phyloP scores from a whole-genome alignment of 2,113 vertebrate genomes.

The Xenus cinereus region DNA sequence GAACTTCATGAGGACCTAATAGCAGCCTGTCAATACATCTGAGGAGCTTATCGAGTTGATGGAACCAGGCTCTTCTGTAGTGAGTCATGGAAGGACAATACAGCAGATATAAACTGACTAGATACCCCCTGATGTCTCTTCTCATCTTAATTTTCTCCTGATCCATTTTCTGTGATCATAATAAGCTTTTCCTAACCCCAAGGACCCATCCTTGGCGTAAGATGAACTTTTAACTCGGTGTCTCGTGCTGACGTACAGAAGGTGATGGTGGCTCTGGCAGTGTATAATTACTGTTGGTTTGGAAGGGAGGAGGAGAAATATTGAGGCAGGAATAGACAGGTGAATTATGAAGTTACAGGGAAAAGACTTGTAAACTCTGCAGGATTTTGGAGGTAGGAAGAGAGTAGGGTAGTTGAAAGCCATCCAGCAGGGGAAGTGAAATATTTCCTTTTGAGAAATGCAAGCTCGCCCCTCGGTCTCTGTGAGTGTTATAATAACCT shows the following conservation, averaged over 20 bases:
- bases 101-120: background rate
- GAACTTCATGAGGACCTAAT: background rate
- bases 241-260: background rate
- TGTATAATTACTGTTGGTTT: background rate
- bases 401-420: background rate
- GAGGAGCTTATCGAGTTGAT: background rate
- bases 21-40: background rate
- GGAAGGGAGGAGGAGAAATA: background rate
- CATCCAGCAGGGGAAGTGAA: background rate
- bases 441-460: background rate
- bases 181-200: background rate
- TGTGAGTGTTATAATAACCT: background rate
- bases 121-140: background rate
- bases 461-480: background rate
- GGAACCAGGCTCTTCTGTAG: background rate
- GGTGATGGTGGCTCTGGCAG: background rate
- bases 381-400: background rate
- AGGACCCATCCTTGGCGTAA: background rate
- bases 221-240: background rate
- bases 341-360: background rate
- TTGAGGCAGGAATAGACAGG: rapidly evolving
- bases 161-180: background rate
- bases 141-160: background rate
- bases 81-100: background rate
- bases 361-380: background rate